A percentile compares a stretch with the other conserved stretches of the same genome.
These are phyloP conservation scores for Isotomurus palustris DNA, from an alignment of 2,888 invertebrate genomes.

Conservation along the genomic window DNA sequence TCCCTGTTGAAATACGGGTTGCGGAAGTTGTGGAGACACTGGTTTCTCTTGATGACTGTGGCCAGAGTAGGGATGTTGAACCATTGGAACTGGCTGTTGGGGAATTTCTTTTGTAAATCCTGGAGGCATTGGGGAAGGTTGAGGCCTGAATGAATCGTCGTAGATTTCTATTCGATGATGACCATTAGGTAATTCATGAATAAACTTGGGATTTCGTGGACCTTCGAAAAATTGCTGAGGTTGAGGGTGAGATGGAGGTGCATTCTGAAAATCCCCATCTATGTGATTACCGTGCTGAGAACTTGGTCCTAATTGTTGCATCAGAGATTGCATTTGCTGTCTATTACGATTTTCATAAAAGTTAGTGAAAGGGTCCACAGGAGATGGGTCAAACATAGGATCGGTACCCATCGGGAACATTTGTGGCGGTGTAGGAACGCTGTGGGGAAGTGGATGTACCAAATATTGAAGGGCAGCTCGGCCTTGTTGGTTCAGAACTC, in stretches of 20 bases:
- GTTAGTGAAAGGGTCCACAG: constrained; percentile 24
- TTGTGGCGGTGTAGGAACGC: constrained; percentile 41
- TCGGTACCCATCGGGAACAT: constrained; percentile 21
- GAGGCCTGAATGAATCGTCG: constrained; percentile 8
- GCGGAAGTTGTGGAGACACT: too few relatives aligned
- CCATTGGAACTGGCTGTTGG: too few relatives aligned
- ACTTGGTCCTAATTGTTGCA: too few relatives aligned
- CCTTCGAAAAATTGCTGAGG: background rate
- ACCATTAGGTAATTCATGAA: constrained; percentile 6
- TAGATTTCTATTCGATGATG: background rate
- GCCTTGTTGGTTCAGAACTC: constrained; percentile 33
- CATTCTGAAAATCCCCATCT: too few relatives aligned
- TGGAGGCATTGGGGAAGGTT: background rate
- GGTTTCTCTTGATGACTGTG: too few relatives aligned
- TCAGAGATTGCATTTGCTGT: too few relatives aligned
- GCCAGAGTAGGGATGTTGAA: too few relatives aligned
- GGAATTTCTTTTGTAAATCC: too few relatives aligned
- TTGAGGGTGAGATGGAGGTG: too few relatives aligned
- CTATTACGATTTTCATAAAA: constrained; percentile 12
- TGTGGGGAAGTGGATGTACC: constrained; percentile 37
- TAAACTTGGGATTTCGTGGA: constrained; percentile 14
- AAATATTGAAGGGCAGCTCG: constrained; percentile 41
- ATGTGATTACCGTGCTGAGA: background rate
- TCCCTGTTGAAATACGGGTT: too few relatives aligned
- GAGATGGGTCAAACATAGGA: constrained; percentile 27